Base-by-base conservation (phyloP, 1,140 invertebrate genomes). In the Penaeus vannamei region DNA sequence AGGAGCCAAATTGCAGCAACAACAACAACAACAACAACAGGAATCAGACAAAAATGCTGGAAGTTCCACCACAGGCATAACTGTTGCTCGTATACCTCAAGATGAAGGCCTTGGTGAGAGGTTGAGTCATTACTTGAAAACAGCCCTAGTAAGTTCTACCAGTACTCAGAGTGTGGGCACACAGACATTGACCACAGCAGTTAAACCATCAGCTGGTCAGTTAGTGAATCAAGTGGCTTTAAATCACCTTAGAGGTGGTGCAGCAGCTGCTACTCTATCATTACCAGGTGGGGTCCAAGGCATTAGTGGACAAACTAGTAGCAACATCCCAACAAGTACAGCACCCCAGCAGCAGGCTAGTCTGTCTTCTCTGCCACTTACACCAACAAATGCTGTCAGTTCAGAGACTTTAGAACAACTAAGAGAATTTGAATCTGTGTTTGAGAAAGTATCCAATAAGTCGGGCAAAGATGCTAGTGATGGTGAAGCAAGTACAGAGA, bases 391-490 rank as follows among this genome's bases (percentile, higher is more conserved):
- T 91, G 93, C 92, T 92, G 93, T 94, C 14, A 94, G 94, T 87
- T 94, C 94, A 0, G 94, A 94, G 5, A 96, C 96, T 19, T 92
- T 96, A 36, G 96, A 97, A 92, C 96, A 97, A 91, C 92, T 97
- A 12, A 93, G 96, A 61, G 96, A 97, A 92, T 97, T 97, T 92
- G 96, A 97, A 92, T 96, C 96, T 93, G 96, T 97, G 0, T 93
- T 97, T 69, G 96, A 97, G 92, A 96, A 96, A 93, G 93, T 93
- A 62, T 92, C 92, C 4, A 92, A 91, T 62, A 92, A 92, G 36
- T 92, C 92, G 8, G 92, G 92, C 53, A 95, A 96, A 2, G 96
- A 96, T 92, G 96, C 94, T 90, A 93, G 93, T 4, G 85, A 82
- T 46, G 79, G 72, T 12, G 89, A 83, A 79, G 84, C 66, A 59